Evolutionary conservation across 2,113 vertebrate genomes (phyloP).

Genomic region (Ellobius talpinus): DNA sequence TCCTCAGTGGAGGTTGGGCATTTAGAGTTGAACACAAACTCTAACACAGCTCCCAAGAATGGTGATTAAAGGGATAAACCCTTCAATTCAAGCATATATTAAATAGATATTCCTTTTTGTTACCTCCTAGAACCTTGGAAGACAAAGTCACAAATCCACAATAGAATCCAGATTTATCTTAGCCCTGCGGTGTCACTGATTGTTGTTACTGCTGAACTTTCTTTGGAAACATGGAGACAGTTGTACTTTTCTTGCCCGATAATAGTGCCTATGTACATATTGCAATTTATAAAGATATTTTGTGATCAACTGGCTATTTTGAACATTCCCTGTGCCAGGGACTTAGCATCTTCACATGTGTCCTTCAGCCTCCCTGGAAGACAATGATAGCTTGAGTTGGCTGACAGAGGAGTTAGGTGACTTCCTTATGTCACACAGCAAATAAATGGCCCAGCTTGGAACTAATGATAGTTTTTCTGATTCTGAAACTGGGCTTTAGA

Average conservation of each 20-base stretch:
- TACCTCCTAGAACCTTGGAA: neutral
- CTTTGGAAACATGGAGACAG: neutral
- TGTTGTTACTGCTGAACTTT: neutral
- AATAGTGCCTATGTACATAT: neutral
- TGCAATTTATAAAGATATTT: neutral
- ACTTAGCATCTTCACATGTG: neutral
- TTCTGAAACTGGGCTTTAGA: neutral
- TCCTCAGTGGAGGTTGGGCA: fast-evolving
- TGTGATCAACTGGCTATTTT: neutral
- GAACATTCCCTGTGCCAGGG: neutral
- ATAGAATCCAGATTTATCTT: neutral
- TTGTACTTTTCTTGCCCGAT: neutral
- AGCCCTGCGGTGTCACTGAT: neutral
- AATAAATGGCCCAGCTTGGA: neutral
- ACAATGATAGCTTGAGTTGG: neutral
- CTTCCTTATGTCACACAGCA: neutral
- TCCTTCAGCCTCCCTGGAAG: neutral
- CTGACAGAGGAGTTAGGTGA: neutral
- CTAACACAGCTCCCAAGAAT: neutral
- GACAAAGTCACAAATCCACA: neutral
- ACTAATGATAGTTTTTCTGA: neutral
- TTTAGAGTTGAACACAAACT: neutral
- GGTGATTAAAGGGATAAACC: neutral
- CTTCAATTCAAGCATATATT: neutral
- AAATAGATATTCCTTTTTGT: fast-evolving